Evolutionary conservation across 2,113 vertebrate species (phyloP), one percentile per base, ranked within the genome.

Genomic region (Myotis yumanensis): DNA sequence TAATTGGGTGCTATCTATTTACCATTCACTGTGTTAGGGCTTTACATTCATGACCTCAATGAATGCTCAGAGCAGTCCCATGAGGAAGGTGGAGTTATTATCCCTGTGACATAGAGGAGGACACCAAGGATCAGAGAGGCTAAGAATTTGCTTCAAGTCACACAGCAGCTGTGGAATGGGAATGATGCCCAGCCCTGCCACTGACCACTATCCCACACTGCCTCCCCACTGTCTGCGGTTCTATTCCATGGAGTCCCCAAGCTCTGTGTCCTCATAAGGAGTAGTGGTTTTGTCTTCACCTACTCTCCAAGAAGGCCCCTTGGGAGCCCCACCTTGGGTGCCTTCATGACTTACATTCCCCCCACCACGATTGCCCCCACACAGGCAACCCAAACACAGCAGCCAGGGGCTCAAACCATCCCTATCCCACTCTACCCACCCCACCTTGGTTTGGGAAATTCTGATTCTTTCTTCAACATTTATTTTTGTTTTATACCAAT

Each of bases 341-440:
- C 11, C 52, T 23, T n/a, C 43, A 4, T 64, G 51, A 91, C 16
- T n/a, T 18, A 37, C 9, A 35, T 5, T 7, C 1, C 64, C 4
- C 7, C 15, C 59, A 0, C 17, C 1, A 4, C 9, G 28, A 6
- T 1, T 15, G 52, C 1, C n/a, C 7, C 18, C 16, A 71, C 10
- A 28, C 89, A 69, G 20, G 14, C 54, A 64, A 35, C 2, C 3
- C 23, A 92, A 11, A 15, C 71, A 25, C 4, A 64, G 35, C 4
- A 86, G 23, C 12, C 8, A 32, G 6, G 32, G 11, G 37, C 20
- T 76, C 32, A 11, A 57, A 22, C 11, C 20, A 43, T 3, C 11
- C 1, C 3, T n/a, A 10, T 0, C 52, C 14, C 4, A 0, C 11
- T 9, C 22, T 30, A 23, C 35, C 17, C 20, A 72, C 1, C 0